Base-by-base conservation (phyloP, 2,113 vertebrate species). In the Cygnus atratus region DNA sequence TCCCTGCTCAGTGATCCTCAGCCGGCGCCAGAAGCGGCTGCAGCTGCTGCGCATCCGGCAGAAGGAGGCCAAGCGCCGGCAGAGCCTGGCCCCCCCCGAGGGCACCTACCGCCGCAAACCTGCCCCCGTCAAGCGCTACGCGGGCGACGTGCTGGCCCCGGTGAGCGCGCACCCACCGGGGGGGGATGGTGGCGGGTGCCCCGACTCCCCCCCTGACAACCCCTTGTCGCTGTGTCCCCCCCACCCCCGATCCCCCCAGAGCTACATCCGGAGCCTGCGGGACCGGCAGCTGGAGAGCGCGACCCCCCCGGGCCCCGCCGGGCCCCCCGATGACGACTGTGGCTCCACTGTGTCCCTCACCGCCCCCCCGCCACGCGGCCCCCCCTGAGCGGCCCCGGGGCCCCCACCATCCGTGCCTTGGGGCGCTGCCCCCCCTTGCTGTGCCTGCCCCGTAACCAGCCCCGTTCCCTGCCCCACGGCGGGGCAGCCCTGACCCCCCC, bases 261-360 rank as follows among this genome's bases (percentile, higher is more conserved):
- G 98, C 96, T 99, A 98, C 96, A 98, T 99, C 67, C 98, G 98
- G 98, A 99, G 98, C 96, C 97, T 99, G 88, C 98, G 97, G 87
- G 99, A 99, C 78, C 98, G 94, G 61, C 98, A 99, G 94, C 68
- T 92, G 81, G 98, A 98, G 95, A 98, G 98, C 14, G 96, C 97
- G 46, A 97, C 97, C 66, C 98, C 98, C 93, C 93, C 98, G 82
- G 97, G 97, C 87, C 97, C 98, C 21, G 43, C 89, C 79, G 98
- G 98, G 16, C 26, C 99, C 93, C 82, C 99, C 91, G 98, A 98
- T 96, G 99, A 98, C 43, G 98, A 99, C 92, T 98, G 97, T 26
- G 97, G 98, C 65, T 99, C 98, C 87, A 98, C 98, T 3, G 97
- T 96, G 9, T 98, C 98, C n/a, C 98, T 99, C 46, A 98, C 98